These are phyloP conservation scores for Tupaia chinensis DNA, from an alignment of 2,113 vertebrate species.

Conservation along the genomic window DNA sequence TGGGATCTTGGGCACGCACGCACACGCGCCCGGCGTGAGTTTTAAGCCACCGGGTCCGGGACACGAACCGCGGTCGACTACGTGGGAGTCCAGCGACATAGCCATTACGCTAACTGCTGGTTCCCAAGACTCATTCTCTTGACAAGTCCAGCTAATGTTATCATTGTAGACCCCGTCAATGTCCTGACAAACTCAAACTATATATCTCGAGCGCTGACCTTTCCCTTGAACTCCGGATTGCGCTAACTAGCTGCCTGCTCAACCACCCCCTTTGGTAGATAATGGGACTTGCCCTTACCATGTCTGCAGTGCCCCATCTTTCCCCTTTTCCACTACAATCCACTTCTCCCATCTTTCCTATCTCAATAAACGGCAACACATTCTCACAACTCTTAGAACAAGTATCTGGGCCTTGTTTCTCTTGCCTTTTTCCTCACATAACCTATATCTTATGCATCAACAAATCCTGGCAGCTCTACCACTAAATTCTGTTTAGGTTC, in stretches of 20 bases:
- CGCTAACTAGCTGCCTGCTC: not conserved
- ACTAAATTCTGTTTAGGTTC: not conserved
- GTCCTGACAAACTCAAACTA: not conserved
- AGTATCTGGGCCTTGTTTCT: not conserved
- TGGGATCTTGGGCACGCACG: too few species aligned
- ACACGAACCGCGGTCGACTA: too few species aligned
- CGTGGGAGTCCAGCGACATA: too few species aligned
- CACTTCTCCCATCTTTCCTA: not conserved
- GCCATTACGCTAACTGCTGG: too few species aligned
- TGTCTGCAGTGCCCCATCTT: not conserved
- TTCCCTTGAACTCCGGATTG: not conserved
- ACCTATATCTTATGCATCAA: not conserved
- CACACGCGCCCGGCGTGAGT: too few species aligned
- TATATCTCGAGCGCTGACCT: not conserved
- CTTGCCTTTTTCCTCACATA: not conserved
- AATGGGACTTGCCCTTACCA: not conserved
- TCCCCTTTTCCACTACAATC: not conserved
- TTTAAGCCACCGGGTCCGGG: too few species aligned
- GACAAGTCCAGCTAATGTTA: not conserved
- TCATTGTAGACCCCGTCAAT: not conserved
- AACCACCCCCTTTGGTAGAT: not conserved
- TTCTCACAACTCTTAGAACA: not conserved
- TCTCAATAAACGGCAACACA: not conserved
- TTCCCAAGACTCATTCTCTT: not conserved
- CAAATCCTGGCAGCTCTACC: not conserved